A percentile compares a stretch with the other conserved stretches of the same genome.
phyloP scores from a whole-genome alignment of 2,113 vertebrate genomes.

The Rhinogobius similis region DNA sequence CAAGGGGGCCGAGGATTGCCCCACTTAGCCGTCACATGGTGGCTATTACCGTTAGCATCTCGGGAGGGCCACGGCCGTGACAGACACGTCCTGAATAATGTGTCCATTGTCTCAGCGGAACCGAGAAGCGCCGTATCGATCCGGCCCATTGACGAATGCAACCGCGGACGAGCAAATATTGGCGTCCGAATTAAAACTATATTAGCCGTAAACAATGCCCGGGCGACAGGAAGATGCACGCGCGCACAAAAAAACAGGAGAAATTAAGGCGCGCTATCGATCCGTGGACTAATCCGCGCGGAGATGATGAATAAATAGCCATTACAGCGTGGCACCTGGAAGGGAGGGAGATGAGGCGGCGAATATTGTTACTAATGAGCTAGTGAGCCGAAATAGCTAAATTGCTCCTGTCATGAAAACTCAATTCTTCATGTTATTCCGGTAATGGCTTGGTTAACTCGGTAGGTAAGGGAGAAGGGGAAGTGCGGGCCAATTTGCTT shows the following conservation, averaged over 20 bases:
- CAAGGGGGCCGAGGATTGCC: conserved; percentile 49
- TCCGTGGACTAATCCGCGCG: conserved; percentile 33
- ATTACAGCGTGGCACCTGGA: conserved; percentile 26
- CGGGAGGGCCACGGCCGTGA: conserved; percentile 35
- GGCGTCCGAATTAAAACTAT: conserved; percentile 38
- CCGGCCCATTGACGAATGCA: conserved; percentile 26
- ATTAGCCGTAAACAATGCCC: conserved; percentile 38
- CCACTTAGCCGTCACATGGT: conserved; percentile 65
- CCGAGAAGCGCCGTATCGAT: conserved; percentile 37
- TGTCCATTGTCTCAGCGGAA: conserved; percentile 44
- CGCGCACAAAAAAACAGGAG: neutral
- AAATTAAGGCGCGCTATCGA: conserved; percentile 39
- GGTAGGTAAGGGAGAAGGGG: conserved; percentile 16
- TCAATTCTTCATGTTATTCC: conserved; percentile 15
- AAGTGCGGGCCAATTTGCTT: conserved; percentile 24
- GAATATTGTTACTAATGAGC: conserved; percentile 43
- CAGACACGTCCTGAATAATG: conserved; percentile 41
- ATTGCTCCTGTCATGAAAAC: conserved; percentile 39
- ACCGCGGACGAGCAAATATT: conserved; percentile 17
- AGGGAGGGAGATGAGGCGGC: conserved; percentile 18
- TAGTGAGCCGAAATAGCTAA: conserved; percentile 20
- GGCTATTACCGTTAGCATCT: conserved; percentile 62
- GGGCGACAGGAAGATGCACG: conserved; percentile 6
- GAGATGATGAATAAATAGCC: conserved; percentile 34
- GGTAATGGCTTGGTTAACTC: conserved; percentile 30